These are phyloP conservation scores for Dolichoris vasculosae DNA, from an alignment of 1,140 invertebrate genomes.

Conservation along the genomic window DNA sequence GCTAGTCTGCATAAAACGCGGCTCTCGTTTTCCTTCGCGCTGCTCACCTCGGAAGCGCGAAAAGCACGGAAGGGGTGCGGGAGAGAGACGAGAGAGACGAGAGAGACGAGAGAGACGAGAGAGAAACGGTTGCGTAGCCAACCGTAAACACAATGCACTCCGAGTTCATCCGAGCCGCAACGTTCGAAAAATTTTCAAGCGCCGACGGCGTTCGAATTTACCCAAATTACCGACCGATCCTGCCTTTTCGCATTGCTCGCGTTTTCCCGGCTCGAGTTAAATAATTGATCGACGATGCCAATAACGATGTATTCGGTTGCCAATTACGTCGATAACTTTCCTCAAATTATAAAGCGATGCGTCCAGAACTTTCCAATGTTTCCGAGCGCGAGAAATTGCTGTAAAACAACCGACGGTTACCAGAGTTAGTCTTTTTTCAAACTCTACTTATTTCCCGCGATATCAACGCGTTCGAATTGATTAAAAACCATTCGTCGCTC, in stretches of 20 bases:
- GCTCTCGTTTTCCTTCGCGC: background rate
- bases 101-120: background rate
- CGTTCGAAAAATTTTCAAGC: constrained; percentile 46
- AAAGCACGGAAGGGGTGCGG: no score
- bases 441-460: no score
- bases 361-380: background rate
- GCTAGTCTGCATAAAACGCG: background rate
- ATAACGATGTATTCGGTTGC: background rate
- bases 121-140: background rate
- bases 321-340: background rate
- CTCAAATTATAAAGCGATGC: background rate
- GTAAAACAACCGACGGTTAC: background rate
- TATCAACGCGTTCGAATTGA: no score
- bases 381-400: background rate
- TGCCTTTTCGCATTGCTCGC: no score
- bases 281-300: background rate
- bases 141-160: background rate
- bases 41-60: background rate
- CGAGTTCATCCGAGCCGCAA: background rate
- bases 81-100: background rate
- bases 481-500: no score
- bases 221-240: no score
- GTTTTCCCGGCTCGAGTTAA: background rate
- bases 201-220: constrained; percentile 56
- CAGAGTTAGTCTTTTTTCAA: background rate